A percentile compares a stretch with the other conserved stretches of the same genome.
These are phyloP conservation scores for Propithecus perrieri DNA, from an alignment of 2,797 vertebrate genomes.

Conservation along the genomic window DNA sequence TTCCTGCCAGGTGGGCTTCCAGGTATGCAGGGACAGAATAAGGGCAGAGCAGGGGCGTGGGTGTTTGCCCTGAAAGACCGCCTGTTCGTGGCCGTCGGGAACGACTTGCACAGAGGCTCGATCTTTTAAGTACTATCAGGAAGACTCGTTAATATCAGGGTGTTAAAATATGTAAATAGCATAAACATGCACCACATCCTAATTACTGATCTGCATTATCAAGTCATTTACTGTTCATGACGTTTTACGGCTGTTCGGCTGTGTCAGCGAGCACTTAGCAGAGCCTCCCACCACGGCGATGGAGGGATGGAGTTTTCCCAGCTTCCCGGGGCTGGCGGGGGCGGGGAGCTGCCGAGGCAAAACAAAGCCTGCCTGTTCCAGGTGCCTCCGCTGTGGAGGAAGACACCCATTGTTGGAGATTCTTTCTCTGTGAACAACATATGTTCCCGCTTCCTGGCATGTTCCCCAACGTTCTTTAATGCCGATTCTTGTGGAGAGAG, in stretches of 20 bases:
- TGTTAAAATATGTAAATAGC: slow-evolving; percentile 87
- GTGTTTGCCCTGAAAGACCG: slow-evolving; percentile 51
- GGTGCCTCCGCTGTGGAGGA: slow-evolving; percentile 56
- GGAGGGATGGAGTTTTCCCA: background rate
- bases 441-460: slow-evolving; percentile 78
- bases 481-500: slow-evolving; percentile 74
- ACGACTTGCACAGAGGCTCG: slow-evolving; percentile 68
- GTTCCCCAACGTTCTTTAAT: slow-evolving; percentile 74
- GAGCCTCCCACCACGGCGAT: slow-evolving; percentile 68
- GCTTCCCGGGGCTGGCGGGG: background rate
- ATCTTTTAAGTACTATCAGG: slow-evolving; percentile 81
- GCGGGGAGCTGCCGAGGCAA: background rate
- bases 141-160: slow-evolving; percentile 83
- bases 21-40: background rate
- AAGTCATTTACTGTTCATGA: slow-evolving; percentile 84
- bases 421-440: slow-evolving; percentile 78
- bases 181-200: slow-evolving; percentile 81
- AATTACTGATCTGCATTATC: slow-evolving; percentile 86
- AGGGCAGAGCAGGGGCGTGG: slow-evolving; percentile 54
- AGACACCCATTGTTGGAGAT: slow-evolving; percentile 50
- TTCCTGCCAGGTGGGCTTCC: background rate
- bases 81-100: slow-evolving; percentile 48
- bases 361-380: background rate
- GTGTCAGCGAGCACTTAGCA: slow-evolving; percentile 83
- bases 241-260: slow-evolving; percentile 82